Percentiles rank a stretch among this genome's conserved stretches.
Evolutionary conservation across 2,888 invertebrate genomes (phyloP).

Genomic region (Noctua janthe): DNA sequence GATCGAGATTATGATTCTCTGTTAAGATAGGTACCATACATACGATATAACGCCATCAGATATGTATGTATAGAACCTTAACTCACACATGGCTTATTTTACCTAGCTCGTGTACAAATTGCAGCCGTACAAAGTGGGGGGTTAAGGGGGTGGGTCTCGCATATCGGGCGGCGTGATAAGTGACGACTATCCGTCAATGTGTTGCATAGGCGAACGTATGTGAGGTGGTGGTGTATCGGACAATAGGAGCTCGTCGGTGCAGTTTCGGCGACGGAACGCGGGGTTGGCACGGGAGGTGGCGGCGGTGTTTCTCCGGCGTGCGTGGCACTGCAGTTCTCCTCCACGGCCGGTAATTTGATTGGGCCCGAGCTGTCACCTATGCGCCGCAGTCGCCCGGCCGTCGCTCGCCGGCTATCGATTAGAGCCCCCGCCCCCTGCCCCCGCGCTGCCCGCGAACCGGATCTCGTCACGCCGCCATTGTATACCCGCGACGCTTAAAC

Average conservation of each 20-base stretch:
- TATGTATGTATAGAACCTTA: constrained; percentile 40
- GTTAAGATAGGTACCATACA: not conserved
- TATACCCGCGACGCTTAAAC: constrained; percentile 91
- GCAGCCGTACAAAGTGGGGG: constrained; percentile 71
- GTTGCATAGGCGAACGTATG: constrained; percentile 76
- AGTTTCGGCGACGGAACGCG: constrained; percentile 75
- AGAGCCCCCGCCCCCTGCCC: constrained; percentile 86
- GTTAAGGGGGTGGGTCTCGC: constrained; percentile 73
- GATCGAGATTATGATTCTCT: not conserved
- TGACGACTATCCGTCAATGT: constrained; percentile 81
- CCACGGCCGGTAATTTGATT: constrained; percentile 89
- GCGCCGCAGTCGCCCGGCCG: constrained; percentile 90
- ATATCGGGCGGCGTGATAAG: constrained; percentile 79
- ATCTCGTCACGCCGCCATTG: constrained; percentile 91
- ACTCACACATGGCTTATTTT: constrained; percentile 58
- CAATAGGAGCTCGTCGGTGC: constrained; percentile 74
- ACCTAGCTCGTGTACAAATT: constrained; percentile 75
- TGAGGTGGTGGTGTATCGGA: constrained; percentile 75
- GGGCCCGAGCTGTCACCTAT: constrained; percentile 90
- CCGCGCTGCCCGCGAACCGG: constrained; percentile 89
- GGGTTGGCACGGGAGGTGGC: constrained; percentile 73
- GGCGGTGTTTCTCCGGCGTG: constrained; percentile 81
- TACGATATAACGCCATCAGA: constrained; percentile 26
- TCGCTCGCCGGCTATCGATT: constrained; percentile 90
- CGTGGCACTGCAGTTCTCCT: constrained; percentile 87